A percentile compares a stretch with the other conserved stretches of the same genome.
These are phyloP conservation scores for Phlogophora meticulosa DNA, from an alignment of 2,888 invertebrate species.

Conservation along the genomic window DNA sequence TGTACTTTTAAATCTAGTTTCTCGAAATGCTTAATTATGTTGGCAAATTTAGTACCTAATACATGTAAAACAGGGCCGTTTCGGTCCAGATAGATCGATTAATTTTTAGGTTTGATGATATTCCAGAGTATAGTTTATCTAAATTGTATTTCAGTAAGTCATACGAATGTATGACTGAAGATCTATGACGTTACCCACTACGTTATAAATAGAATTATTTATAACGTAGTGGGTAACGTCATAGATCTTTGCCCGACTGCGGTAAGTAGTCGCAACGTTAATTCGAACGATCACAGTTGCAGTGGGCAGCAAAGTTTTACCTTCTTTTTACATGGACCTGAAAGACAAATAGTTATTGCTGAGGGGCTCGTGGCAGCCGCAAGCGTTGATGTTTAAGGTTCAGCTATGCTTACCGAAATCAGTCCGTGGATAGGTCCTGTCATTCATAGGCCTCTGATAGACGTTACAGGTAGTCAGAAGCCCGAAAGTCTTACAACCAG, in stretches of 20 bases:
- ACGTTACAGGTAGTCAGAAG: too few relatives aligned
- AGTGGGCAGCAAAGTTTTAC: too few relatives aligned
- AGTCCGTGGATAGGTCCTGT: too few relatives aligned
- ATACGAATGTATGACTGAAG: background rate
- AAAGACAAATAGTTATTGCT: too few relatives aligned
- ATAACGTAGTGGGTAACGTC: background rate
- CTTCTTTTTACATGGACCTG: too few relatives aligned
- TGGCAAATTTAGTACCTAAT: background rate
- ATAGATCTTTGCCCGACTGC: background rate
- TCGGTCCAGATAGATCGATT: slow-evolving; percentile 5
- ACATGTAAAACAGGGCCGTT: background rate
- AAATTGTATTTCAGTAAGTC: slow-evolving; percentile 20
- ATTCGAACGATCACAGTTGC: too few relatives aligned
- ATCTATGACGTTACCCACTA: background rate
- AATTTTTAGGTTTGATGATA: slow-evolving; percentile 11
- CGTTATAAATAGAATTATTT: slow-evolving; percentile 21
- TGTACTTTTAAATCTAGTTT: slow-evolving; percentile 1
- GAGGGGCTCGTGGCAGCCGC: too few relatives aligned
- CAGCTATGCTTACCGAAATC: too few relatives aligned
- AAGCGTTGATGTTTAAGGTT: too few relatives aligned
- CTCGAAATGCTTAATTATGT: slow-evolving; percentile 11
- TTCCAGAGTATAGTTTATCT: slow-evolving; percentile 15
- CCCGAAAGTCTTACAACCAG: too few relatives aligned
- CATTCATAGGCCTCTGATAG: too few relatives aligned
- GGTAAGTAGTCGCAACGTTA: too few relatives aligned